phyloP scores from a whole-genome alignment of 2,113 vertebrate genomes.

The Sebastes fasciatus region DNA sequence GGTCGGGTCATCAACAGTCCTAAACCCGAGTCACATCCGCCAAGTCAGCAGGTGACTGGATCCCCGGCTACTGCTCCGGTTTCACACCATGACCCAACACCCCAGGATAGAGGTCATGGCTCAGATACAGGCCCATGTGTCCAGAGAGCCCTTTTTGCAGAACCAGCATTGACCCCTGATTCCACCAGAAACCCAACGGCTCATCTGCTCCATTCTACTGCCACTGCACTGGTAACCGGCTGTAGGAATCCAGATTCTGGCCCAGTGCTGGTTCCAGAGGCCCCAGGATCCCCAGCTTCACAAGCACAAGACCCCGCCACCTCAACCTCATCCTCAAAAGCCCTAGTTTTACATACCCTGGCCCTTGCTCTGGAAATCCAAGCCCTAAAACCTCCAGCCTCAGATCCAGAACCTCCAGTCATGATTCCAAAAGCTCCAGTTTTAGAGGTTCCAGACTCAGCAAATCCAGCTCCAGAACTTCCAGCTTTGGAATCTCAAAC shows the following conservation, averaged over 20 bases:
- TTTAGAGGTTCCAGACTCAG: background rate
- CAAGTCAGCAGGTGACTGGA: background rate
- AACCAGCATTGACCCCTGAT: background rate
- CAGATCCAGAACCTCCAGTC: background rate
- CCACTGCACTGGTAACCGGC: background rate
- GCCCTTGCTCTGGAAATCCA: background rate
- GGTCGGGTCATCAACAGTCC: no score
- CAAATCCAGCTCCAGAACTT: background rate
- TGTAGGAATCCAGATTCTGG: background rate
- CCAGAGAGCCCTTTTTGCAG: background rate
- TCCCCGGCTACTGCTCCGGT: background rate
- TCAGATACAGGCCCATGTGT: conserved; percentile 8
- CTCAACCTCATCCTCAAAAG: background rate
- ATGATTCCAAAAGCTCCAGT: background rate
- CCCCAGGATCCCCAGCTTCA: background rate
- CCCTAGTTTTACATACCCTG: background rate
- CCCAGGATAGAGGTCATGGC: background rate
- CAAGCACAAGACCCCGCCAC: background rate
- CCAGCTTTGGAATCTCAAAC: background rate
- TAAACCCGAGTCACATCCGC: background rate
- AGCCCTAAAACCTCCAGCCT: background rate
- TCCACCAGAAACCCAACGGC: background rate
- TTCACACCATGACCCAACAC: background rate
- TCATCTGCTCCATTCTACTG: background rate
- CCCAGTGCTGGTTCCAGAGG: background rate